Evolutionary conservation across 2,113 vertebrate genomes (phyloP).

Genomic region (Ahaetulla prasina): DNA sequence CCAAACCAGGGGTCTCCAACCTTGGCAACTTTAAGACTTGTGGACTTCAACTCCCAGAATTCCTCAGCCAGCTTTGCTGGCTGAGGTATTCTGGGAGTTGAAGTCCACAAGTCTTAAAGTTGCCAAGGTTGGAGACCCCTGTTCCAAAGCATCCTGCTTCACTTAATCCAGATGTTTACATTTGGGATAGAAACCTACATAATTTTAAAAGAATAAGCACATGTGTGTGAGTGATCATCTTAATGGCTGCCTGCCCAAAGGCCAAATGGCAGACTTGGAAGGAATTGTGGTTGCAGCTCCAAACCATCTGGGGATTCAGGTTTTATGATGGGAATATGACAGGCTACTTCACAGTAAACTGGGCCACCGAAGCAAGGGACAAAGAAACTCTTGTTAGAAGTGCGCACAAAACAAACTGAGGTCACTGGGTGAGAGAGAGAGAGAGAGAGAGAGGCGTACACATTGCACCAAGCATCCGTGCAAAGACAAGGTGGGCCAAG

Average conservation of each 20-base stretch:
- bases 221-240: not conserved
- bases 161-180: not conserved
- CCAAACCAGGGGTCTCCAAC: no score
- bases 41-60: no score
- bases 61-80: no score
- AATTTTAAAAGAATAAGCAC: not conserved
- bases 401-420: not conserved
- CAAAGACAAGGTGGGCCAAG: not conserved
- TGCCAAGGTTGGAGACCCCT: no score
- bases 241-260: not conserved
- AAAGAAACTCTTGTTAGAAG: not conserved
- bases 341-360: not conserved
- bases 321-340: not conserved
- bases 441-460: accelerated
- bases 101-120: no score
- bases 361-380: not conserved
- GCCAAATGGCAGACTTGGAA: not conserved
- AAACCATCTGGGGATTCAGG: not conserved
- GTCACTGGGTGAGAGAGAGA: not conserved
- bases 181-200: no score
- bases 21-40: no score
- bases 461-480: not conserved
- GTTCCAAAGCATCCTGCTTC: not conserved
- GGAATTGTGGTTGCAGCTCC: not conserved
- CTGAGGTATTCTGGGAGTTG: no score